Conservation (phyloP, 2,797 vertebrate species). For the Enteromius treurensis region DNA sequence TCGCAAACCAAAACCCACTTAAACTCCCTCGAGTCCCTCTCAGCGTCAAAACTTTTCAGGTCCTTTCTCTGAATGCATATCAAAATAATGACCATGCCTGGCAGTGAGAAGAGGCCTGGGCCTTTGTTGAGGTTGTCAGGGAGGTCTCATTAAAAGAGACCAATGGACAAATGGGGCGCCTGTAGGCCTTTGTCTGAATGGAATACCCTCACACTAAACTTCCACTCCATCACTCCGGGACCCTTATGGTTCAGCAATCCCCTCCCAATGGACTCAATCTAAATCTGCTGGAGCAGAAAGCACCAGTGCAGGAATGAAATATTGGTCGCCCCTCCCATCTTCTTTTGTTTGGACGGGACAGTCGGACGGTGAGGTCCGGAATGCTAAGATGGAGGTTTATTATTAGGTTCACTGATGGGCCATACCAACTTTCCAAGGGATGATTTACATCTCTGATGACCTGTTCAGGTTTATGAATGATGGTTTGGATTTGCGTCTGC, state of each 20-base stretch:
- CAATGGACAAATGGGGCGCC: slow-evolving; percentile 42
- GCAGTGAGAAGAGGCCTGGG: slow-evolving; percentile 37
- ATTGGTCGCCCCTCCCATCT: slow-evolving; percentile 18
- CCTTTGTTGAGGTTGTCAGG: slow-evolving; percentile 54
- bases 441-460: slow-evolving; percentile 22
- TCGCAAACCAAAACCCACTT: slow-evolving; percentile 19
- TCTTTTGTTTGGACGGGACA: slow-evolving; percentile 40
- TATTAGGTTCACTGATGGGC: slow-evolving; percentile 50
- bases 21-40: slow-evolving; percentile 29
- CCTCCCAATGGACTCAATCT: slow-evolving; percentile 39
- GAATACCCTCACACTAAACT: slow-evolving; percentile 48
- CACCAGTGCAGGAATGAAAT: slow-evolving; percentile 40
- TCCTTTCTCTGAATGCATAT: slow-evolving; percentile 37
- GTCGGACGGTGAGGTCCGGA: slow-evolving; percentile 20
- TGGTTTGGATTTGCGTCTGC: slow-evolving; percentile 18
- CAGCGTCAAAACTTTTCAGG: slow-evolving; percentile 21
- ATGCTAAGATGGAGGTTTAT: slow-evolving; percentile 35
- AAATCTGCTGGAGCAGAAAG: slow-evolving; percentile 39
- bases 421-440: slow-evolving; percentile 19
- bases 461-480: slow-evolving; percentile 1
- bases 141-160: slow-evolving; percentile 51
- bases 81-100: slow-evolving; percentile 49
- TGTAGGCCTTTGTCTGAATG: slow-evolving; percentile 38
- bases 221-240: slow-evolving; percentile 43
- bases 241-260: slow-evolving; percentile 27